phyloP scores from a whole-genome alignment of 2,888 invertebrate species.

The Cybosia mesomella region DNA sequence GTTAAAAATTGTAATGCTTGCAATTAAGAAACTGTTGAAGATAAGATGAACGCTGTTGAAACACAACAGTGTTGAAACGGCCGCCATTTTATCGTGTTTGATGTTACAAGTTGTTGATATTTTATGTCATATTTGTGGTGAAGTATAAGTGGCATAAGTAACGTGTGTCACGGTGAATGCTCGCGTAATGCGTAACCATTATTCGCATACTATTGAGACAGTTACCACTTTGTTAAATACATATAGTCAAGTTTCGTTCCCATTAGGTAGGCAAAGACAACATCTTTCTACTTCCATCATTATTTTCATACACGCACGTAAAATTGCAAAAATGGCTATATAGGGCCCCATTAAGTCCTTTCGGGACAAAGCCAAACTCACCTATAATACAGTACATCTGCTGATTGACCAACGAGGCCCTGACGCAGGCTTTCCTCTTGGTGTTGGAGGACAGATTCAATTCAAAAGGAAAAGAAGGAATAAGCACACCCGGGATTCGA shows the following conservation, averaged over 20 bases:
- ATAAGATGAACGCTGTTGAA: conserved; percentile 21
- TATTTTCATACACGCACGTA: no score
- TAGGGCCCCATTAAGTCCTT: no score
- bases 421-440: no score
- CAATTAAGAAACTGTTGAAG: conserved; percentile 20
- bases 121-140: neutral
- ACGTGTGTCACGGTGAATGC: neutral
- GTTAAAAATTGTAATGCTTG: conserved; percentile 18
- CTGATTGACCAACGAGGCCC: no score
- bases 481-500: no score
- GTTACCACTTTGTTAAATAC: neutral
- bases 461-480: no score
- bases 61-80: conserved; percentile 10
- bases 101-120: conserved; percentile 2
- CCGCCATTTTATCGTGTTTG: neutral
- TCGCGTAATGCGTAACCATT: neutral
- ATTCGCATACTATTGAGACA: neutral
- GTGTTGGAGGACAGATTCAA: no score
- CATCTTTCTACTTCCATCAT: no score
- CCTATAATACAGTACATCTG: no score
- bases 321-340: neutral
- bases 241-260: no score
- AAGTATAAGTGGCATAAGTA: neutral
- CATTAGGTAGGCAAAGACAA: no score
- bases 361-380: no score